Percentiles rank a stretch among this genome's conserved stretches.
phyloP scores from a whole-genome alignment of 2,113 vertebrate species.

The Thinocorus orbignyianus region DNA sequence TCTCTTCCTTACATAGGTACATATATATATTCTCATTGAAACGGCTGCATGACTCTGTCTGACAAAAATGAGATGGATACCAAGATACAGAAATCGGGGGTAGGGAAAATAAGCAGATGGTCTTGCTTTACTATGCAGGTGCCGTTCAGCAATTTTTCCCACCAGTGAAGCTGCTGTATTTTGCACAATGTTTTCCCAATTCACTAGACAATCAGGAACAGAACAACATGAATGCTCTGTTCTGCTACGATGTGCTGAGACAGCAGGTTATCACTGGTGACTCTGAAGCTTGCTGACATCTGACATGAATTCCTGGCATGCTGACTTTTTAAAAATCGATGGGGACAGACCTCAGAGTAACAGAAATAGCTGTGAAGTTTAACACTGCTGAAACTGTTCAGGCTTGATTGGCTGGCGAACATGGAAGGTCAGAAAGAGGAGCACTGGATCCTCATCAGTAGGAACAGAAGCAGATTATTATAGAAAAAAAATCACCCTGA shows the following conservation, averaged over 20 bases:
- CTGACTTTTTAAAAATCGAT: constrained; percentile 71
- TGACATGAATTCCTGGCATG: constrained; percentile 76
- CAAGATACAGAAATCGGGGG: not conserved
- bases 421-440: constrained; percentile 68
- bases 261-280: constrained; percentile 69
- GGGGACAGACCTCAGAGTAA: constrained; percentile 71
- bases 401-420: constrained; percentile 67
- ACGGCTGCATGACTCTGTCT: not conserved
- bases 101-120: constrained; percentile 66
- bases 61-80: not conserved
- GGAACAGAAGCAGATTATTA: constrained; percentile 67
- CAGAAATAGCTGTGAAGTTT: constrained; percentile 72
- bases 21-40: not conserved
- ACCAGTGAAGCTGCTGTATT: constrained; percentile 60
- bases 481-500: constrained; percentile 52
- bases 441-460: constrained; percentile 67
- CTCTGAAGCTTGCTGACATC: constrained; percentile 72
- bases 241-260: constrained; percentile 70
- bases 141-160: constrained; percentile 67
- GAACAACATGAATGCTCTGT: constrained; percentile 51
- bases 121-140: constrained; percentile 66
- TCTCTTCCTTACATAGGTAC: not conserved
- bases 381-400: constrained; percentile 60
- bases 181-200: constrained; percentile 74
- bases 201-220: constrained; percentile 71